A percentile compares a stretch with the other conserved stretches of the same genome.
These are phyloP conservation scores for Drosophila repletoides DNA, from an alignment of 1,140 invertebrate species.

Conservation along the genomic window DNA sequence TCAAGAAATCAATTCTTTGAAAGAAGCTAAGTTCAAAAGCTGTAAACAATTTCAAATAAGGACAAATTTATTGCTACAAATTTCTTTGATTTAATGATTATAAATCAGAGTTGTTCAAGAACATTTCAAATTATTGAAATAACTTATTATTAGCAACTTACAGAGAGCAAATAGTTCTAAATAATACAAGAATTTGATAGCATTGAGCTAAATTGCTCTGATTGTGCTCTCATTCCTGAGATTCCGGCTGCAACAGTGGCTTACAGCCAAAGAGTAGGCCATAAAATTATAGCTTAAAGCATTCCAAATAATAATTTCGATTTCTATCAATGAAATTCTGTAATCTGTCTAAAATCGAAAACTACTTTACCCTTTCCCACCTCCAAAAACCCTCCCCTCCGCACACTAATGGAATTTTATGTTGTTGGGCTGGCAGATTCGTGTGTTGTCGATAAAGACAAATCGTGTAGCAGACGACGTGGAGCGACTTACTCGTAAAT, in stretches of 20 bases:
- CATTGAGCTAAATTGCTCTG: no score
- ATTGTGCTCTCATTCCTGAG: not conserved
- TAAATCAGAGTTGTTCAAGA: no score
- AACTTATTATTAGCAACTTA: no score
- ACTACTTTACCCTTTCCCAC: not conserved
- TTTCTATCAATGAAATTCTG: conserved; percentile 60
- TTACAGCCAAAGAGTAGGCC: conserved; percentile 4
- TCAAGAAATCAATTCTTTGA: no score
- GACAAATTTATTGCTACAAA: no score
- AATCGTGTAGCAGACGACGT: conserved; percentile 63
- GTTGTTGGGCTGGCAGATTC: conserved; percentile 24
- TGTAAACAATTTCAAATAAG: no score
- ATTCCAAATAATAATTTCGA: conserved; percentile 53
- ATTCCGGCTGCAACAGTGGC: not conserved
- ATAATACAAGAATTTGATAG: no score
- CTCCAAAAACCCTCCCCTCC: no score
- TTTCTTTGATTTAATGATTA: no score
- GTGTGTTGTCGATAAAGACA: conserved; percentile 63
- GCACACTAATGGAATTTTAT: conserved; percentile 59
- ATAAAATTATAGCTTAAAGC: conserved; percentile 28
- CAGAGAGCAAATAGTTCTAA: no score
- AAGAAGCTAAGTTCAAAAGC: no score
- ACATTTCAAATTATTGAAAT: no score
- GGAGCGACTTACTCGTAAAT: conserved; percentile 70
- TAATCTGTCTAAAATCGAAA: conserved; percentile 38